Percentiles rank a stretch among this genome's conserved stretches.
These are phyloP conservation scores for Strigamia crassipes DNA, from an alignment of 2,888 invertebrate species.

Conservation along the genomic window DNA sequence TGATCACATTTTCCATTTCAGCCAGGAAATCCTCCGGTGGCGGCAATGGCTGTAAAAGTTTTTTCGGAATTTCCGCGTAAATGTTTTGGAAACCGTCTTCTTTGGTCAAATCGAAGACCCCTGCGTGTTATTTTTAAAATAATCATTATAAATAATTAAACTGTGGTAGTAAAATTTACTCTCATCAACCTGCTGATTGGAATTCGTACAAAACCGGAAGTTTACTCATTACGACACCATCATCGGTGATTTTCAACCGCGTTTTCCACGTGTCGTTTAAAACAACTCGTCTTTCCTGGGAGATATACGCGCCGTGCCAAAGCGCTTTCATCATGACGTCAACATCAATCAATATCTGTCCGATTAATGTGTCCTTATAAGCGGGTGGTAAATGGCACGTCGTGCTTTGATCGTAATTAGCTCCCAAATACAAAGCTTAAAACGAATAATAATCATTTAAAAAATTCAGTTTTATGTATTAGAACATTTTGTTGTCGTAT, in stretches of 20 bases:
- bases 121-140: not conserved
- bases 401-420: constrained; percentile 45
- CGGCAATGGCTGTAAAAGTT: constrained; percentile 33
- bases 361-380: constrained; percentile 48
- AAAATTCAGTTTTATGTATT: not conserved
- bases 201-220: constrained; percentile 46
- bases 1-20: constrained; percentile 43
- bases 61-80: constrained; percentile 38
- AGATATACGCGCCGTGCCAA: constrained; percentile 47
- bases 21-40: constrained; percentile 9
- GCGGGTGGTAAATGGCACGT: constrained; percentile 46
- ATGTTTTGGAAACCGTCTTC: constrained; percentile 30
- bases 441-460: not conserved
- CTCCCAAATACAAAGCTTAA: constrained; percentile 44
- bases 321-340: constrained; percentile 47
- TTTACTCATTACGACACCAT: constrained; percentile 43
- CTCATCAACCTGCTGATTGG: constrained; percentile 43
- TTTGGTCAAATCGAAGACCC: constrained; percentile 41
- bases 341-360: constrained; percentile 46
- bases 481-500: not conserved
- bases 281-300: constrained; percentile 21
- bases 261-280: constrained; percentile 45
- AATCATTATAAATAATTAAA: not conserved
- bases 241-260: constrained; percentile 43
- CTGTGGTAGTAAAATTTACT: not conserved